Evolutionary conservation across 2,113 vertebrate species (phyloP).

Genomic region (Alexandromys fortis): DNA sequence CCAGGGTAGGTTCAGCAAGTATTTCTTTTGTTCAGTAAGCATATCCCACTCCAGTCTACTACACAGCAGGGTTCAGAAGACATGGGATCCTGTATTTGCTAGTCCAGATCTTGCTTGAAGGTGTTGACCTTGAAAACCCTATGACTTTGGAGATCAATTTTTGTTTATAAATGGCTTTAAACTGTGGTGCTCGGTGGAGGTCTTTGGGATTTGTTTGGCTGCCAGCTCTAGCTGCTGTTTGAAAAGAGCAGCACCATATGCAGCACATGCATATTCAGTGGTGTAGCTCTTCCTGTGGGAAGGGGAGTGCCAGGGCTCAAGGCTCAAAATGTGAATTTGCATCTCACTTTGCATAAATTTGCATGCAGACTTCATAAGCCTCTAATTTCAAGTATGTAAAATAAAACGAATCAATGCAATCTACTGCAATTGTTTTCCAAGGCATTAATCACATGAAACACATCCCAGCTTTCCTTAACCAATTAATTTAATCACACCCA

Average conservation of each 20-base stretch:
- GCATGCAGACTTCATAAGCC: slow-evolving; percentile 77
- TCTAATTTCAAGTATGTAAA: slow-evolving; percentile 81
- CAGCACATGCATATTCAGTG: slow-evolving; percentile 80
- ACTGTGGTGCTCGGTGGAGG: slow-evolving; percentile 51
- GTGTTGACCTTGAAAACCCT: slow-evolving; percentile 63
- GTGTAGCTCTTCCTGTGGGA: slow-evolving; percentile 71
- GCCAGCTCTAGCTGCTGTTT: slow-evolving; percentile 69
- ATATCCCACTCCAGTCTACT: background rate
- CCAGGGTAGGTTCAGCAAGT: background rate
- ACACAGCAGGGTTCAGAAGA: background rate
- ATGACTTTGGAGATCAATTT: slow-evolving; percentile 42
- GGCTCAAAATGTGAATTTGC: slow-evolving; percentile 80
- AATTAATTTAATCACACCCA: slow-evolving; percentile 81
- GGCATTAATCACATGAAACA: slow-evolving; percentile 81
- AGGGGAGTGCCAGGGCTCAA: slow-evolving; percentile 59
- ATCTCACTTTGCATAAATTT: slow-evolving; percentile 82
- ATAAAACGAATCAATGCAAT: slow-evolving; percentile 81
- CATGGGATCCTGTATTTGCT: background rate
- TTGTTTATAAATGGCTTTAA: slow-evolving; percentile 72
- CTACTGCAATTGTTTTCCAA: slow-evolving; percentile 81
- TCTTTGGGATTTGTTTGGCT: slow-evolving; percentile 78
- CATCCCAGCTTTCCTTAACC: slow-evolving; percentile 77
- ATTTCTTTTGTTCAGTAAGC: slow-evolving; percentile 50
- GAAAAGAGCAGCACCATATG: slow-evolving; percentile 80
- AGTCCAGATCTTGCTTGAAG: slow-evolving; percentile 53